Conservation (phyloP, 2,888 invertebrate species). For the Chouioia cunea region DNA sequence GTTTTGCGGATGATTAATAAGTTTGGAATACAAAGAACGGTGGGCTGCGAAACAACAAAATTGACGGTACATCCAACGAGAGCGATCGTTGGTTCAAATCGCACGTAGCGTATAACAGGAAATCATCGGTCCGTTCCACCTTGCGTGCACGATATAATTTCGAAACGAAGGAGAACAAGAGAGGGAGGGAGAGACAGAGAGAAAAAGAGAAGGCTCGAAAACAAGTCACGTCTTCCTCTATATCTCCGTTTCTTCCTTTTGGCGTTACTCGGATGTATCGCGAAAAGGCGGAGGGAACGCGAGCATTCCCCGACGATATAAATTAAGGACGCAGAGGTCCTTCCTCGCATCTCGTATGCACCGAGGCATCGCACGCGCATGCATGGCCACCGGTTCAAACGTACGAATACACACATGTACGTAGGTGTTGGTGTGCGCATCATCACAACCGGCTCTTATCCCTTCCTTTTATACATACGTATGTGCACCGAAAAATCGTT, state of each 20-base stretch:
- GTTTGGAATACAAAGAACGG: too few species aligned
- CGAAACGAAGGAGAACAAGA: too few species aligned
- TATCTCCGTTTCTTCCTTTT: not conserved
- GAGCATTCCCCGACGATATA: constrained; percentile 19
- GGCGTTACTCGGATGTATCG: constrained; percentile 6
- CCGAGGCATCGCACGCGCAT: not conserved
- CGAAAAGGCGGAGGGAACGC: not conserved
- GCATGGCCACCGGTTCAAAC: too few species aligned
- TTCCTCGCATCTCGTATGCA: constrained; percentile 7
- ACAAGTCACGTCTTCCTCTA: constrained; percentile 36
- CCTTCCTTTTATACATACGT: not conserved
- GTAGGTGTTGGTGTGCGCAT: too few species aligned
- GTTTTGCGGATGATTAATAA: too few species aligned
- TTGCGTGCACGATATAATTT: not conserved
- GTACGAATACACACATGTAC: too few species aligned
- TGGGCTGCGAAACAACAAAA: too few species aligned
- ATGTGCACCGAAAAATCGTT: not conserved
- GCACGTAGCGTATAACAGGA: constrained; percentile 33
- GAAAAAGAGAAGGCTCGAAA: constrained; percentile 11
- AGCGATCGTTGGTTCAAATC: not conserved
- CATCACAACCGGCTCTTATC: constrained; percentile 5
- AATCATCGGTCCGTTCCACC: constrained; percentile 6
- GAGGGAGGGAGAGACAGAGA: not conserved
- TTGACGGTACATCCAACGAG: too few species aligned
- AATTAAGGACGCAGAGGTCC: constrained; percentile 18